Evolutionary conservation across 2,113 vertebrate genomes (phyloP).

Genomic region (Bubo scandiacus): DNA sequence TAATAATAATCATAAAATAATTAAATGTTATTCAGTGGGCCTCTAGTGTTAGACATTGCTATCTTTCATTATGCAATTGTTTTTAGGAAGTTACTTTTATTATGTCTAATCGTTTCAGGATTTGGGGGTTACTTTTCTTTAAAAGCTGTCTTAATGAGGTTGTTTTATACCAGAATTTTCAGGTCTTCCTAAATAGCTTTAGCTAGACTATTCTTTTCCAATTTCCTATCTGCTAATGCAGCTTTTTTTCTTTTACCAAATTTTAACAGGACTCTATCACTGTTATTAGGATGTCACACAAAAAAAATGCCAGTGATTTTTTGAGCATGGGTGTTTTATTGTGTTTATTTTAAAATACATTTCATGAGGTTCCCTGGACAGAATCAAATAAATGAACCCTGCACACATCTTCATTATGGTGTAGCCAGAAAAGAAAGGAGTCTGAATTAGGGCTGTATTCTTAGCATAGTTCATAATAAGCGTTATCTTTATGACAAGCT

Average conservation of each 20-base stretch:
- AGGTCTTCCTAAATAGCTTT: conserved; percentile 2
- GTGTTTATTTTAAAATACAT: conserved; percentile 59
- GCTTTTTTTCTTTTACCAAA: conserved; percentile 7
- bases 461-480: conserved; percentile 65
- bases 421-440: conserved; percentile 45
- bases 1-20: not conserved
- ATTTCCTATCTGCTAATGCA: conserved; percentile 30
- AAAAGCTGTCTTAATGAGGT: not conserved
- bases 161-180: conserved; percentile 31
- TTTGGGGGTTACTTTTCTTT: conserved; percentile 25
- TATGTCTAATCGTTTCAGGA: conserved; percentile 8
- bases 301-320: not conserved
- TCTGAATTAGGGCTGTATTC: conserved; percentile 56
- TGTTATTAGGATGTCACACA: conserved; percentile 36
- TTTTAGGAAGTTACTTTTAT: conserved; percentile 8
- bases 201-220: conserved; percentile 13
- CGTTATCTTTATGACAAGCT: conserved; percentile 63
- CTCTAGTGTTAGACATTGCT: not conserved
- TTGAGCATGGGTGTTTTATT: conserved; percentile 38
- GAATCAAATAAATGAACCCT: conserved; percentile 64
- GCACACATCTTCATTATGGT: conserved; percentile 60
- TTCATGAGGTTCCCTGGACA: conserved; percentile 52
- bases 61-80: conserved; percentile 6
- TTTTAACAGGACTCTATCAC: conserved; percentile 30
- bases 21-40: not conserved